A percentile compares a stretch with the other conserved stretches of the same genome.
Conservation (phyloP, 2,888 invertebrate genomes). For the Drosophila neonasuta region DNA sequence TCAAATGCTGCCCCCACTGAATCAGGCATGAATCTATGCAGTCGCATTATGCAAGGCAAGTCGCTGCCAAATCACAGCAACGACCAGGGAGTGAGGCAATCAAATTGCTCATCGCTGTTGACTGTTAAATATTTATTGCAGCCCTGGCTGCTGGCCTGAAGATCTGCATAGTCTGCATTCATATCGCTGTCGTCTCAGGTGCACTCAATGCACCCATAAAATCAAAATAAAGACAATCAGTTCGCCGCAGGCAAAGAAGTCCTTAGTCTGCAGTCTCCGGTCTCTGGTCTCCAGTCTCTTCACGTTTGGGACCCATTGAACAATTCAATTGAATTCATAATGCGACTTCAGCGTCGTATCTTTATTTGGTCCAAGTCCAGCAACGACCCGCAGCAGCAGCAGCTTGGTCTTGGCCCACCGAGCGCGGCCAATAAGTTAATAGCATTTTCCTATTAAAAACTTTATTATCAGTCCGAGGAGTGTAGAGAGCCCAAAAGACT, state of each 20-base stretch:
- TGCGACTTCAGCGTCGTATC: slow-evolving; percentile 31
- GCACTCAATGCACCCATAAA: slow-evolving; percentile 67
- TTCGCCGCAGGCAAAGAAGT: slow-evolving; percentile 23
- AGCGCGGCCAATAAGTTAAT: slow-evolving; percentile 70
- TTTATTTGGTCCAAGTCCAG: background rate
- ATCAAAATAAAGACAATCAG: slow-evolving; percentile 64
- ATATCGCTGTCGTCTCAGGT: slow-evolving; percentile 52
- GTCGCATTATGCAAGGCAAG: slow-evolving; percentile 53
- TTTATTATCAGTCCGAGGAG: slow-evolving; percentile 62
- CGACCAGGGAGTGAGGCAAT: slow-evolving; percentile 15
- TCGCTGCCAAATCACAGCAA: slow-evolving; percentile 52
- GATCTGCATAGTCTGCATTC: slow-evolving; percentile 53
- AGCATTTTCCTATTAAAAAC: slow-evolving; percentile 75
- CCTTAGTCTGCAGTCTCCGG: background rate
- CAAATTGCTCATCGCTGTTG: background rate
- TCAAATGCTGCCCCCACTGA: slow-evolving; percentile 54
- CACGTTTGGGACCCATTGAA: slow-evolving; percentile 54
- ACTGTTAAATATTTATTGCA: slow-evolving; percentile 23
- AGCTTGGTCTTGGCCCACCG: slow-evolving; percentile 56
- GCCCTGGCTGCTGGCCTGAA: slow-evolving; percentile 15
- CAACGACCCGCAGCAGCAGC: background rate
- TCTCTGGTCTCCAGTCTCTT: background rate
- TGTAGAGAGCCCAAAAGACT: background rate
- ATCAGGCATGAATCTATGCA: slow-evolving; percentile 49
- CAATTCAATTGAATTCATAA: slow-evolving; percentile 76